A percentile compares a stretch with the other conserved stretches of the same genome.
Evolutionary conservation across 2,113 vertebrate species (phyloP).

Genomic region (Oceanites oceanicus): DNA sequence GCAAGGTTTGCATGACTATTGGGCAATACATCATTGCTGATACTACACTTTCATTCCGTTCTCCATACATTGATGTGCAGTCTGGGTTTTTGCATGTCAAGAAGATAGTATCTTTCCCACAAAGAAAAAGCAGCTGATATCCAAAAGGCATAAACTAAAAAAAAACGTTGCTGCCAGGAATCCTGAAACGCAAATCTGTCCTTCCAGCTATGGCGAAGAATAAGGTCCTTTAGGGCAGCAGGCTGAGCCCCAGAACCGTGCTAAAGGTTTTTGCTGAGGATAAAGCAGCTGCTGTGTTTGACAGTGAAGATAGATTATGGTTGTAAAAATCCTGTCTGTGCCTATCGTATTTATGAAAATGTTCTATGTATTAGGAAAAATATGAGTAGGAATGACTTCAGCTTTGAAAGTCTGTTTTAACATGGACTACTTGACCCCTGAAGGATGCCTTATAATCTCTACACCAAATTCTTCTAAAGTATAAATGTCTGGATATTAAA

Average conservation of each 20-base stretch:
- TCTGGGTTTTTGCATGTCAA: conserved; percentile 8
- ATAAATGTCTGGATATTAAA: neutral
- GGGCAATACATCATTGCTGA: neutral
- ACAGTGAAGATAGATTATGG: neutral
- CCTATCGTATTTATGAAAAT: conserved; percentile 20
- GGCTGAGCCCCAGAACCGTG: neutral
- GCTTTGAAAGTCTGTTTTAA: neutral
- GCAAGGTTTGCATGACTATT: neutral
- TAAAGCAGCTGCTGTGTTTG: conserved; percentile 24
- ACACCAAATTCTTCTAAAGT: neutral
- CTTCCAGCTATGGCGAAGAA: neutral
- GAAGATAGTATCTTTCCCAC: neutral
- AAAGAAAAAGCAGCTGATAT: neutral
- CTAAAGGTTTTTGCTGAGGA: neutral
- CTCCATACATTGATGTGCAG: neutral
- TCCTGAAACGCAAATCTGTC: conserved; percentile 1
- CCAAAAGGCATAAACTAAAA: neutral
- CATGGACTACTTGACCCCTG: neutral
- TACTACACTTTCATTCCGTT: neutral
- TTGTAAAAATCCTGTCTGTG: conserved; percentile 43
- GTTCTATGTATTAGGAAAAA: neutral
- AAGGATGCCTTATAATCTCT: conserved; percentile 42
- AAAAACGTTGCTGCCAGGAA: neutral
- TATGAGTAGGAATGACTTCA: neutral
- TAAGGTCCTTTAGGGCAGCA: neutral